phyloP scores from a whole-genome alignment of 2,113 vertebrate genomes.

The Coracopsis vasa region DNA sequence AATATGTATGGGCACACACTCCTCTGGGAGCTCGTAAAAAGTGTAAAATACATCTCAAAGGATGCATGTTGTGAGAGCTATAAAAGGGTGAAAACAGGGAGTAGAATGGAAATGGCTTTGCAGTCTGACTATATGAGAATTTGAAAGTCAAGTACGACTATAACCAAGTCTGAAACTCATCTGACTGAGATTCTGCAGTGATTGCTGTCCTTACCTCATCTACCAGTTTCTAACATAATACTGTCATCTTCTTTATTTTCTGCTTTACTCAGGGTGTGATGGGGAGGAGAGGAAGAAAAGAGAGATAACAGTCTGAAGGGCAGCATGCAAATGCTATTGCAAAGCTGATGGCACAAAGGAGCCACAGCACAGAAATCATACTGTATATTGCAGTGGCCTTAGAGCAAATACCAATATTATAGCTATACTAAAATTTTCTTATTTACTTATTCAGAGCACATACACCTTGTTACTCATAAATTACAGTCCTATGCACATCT shows the following conservation, averaged over 20 bases:
- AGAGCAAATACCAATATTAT: not conserved
- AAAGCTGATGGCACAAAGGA: not conserved
- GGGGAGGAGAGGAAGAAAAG: not conserved
- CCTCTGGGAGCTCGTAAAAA: not conserved
- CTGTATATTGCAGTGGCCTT: not conserved
- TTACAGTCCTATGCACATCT: not conserved
- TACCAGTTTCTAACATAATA: not conserved
- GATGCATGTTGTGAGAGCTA: not conserved
- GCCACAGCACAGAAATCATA: not conserved
- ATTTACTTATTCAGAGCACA: constrained; percentile 19
- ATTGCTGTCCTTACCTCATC: not conserved
- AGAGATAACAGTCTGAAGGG: not conserved
- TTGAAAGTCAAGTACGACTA: not conserved
- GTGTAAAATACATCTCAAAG: not conserved
- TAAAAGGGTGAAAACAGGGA: not conserved
- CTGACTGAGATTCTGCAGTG: not conserved
- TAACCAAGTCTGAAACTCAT: not conserved
- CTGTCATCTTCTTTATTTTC: not conserved
- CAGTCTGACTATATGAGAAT: not conserved
- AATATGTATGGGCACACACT: not conserved
- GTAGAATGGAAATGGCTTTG: not conserved
- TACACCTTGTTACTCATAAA: not conserved
- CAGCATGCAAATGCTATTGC: not conserved
- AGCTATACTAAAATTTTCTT: not conserved
- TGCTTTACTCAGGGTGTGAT: not conserved